phyloP scores from a whole-genome alignment of 2,888 invertebrate species.

The Melieria omissa region DNA sequence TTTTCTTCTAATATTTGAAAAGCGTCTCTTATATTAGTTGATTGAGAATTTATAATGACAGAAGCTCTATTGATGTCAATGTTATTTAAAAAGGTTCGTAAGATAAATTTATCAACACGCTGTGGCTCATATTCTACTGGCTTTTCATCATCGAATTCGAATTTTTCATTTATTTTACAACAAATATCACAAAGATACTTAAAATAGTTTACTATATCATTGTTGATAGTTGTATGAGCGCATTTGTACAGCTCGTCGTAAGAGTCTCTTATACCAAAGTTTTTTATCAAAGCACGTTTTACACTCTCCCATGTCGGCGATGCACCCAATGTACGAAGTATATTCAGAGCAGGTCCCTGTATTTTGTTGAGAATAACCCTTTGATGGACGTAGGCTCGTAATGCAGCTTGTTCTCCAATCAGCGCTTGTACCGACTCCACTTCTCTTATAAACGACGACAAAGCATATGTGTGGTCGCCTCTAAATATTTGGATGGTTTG shows the following conservation, averaged over 20 bases:
- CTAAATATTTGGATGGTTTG: conserved; percentile 25
- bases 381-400: conserved; percentile 38
- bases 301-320: conserved; percentile 36
- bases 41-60: conserved; percentile 33
- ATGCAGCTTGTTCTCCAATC: not conserved
- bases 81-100: conserved; percentile 44
- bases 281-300: conserved; percentile 27
- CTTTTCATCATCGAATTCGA: conserved; percentile 42
- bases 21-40: conserved; percentile 28
- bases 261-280: conserved; percentile 39
- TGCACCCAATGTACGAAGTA: conserved; percentile 36
- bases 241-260: conserved; percentile 37
- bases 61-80: conserved; percentile 41
- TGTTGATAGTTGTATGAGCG: conserved; percentile 30
- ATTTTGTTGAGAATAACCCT: conserved; percentile 44
- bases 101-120: conserved; percentile 41
- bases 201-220: conserved; percentile 40
- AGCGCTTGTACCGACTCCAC: conserved; percentile 21
- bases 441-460: conserved; percentile 29
- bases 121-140: conserved; percentile 42
- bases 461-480: conserved; percentile 24
- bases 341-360: conserved; percentile 43
- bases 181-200: conserved; percentile 36
- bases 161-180: conserved; percentile 42
- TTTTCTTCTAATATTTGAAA: conserved; percentile 26